A percentile compares a stretch with the other conserved stretches of the same genome.
Evolutionary conservation across 2,797 vertebrate genomes (phyloP).

Genomic region (Onychomys arenicola): DNA sequence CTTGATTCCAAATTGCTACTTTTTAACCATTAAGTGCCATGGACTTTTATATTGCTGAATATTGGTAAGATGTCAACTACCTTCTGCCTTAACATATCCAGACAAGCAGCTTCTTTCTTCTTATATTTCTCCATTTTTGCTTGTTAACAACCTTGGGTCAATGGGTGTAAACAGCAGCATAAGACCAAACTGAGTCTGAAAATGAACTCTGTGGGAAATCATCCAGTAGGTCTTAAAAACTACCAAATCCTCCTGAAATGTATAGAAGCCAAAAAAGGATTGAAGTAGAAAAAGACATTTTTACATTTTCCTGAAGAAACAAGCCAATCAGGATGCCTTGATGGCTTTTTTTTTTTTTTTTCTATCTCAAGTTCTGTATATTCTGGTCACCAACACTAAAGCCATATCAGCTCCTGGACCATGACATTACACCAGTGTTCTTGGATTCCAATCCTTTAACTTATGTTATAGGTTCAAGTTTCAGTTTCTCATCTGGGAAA

Average conservation of each 20-base stretch:
- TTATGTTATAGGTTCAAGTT: neutral
- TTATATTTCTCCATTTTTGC: neutral
- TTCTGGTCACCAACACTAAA: neutral
- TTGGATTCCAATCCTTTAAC: neutral
- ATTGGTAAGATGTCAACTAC: neutral
- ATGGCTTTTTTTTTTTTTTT: neutral
- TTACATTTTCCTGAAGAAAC: neutral
- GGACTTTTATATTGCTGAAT: neutral
- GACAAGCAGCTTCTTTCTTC: neutral
- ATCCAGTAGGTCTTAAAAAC: neutral
- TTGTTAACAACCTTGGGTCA: neutral
- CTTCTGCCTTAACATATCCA: neutral
- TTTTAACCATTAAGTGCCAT: neutral
- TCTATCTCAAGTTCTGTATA: neutral
- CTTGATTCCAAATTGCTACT: neutral
- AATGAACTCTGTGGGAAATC: neutral
- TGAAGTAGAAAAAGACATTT: neutral
- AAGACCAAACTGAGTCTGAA: neutral
- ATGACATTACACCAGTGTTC: accelerated
- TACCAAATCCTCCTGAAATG: neutral
- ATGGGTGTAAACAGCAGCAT: neutral
- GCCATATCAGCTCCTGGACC: too few relatives aligned
- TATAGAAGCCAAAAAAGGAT: neutral
- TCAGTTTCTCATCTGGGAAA: neutral
- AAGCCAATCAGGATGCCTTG: accelerated